phyloP scores from a whole-genome alignment of 2,113 vertebrate genomes.

The Penelope pileata region DNA sequence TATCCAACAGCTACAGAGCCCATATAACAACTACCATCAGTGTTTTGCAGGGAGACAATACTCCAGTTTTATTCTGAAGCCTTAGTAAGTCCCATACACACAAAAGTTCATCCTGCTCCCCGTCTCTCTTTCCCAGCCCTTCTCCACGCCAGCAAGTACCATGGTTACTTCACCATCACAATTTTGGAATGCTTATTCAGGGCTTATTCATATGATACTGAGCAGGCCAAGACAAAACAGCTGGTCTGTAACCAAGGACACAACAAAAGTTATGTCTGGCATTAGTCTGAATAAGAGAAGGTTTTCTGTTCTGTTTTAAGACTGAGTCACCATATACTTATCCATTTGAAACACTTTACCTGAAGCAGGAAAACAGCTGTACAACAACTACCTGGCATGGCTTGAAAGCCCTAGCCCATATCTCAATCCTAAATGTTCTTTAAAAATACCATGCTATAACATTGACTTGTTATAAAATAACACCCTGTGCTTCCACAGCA shows the following conservation, averaged over 20 bases:
- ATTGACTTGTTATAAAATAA: neutral
- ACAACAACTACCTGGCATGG: neutral
- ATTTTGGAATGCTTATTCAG: conserved; percentile 65
- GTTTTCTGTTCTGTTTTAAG: neutral
- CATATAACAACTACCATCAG: neutral
- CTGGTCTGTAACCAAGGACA: conserved; percentile 67
- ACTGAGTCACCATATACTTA: conserved; percentile 7
- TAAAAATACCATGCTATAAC: neutral
- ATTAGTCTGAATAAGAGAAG: conserved; percentile 38
- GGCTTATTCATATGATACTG: conserved; percentile 58
- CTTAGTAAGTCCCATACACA: neutral
- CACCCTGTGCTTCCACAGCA: neutral
- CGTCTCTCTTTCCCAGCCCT: neutral
- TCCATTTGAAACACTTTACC: conserved; percentile 49
- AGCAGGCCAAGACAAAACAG: conserved; percentile 68
- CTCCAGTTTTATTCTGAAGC: neutral
- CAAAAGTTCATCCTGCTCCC: neutral
- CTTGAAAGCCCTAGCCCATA: neutral
- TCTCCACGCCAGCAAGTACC: neutral
- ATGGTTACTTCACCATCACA: conserved; percentile 25
- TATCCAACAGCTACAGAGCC: neutral
- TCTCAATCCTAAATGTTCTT: neutral
- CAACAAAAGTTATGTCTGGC: conserved; percentile 63
- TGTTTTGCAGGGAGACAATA: neutral
- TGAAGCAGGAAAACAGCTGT: conserved; percentile 19